These are phyloP conservation scores for Aproaerema taeniolella DNA, from an alignment of 2,888 invertebrate species.

Conservation along the genomic window DNA sequence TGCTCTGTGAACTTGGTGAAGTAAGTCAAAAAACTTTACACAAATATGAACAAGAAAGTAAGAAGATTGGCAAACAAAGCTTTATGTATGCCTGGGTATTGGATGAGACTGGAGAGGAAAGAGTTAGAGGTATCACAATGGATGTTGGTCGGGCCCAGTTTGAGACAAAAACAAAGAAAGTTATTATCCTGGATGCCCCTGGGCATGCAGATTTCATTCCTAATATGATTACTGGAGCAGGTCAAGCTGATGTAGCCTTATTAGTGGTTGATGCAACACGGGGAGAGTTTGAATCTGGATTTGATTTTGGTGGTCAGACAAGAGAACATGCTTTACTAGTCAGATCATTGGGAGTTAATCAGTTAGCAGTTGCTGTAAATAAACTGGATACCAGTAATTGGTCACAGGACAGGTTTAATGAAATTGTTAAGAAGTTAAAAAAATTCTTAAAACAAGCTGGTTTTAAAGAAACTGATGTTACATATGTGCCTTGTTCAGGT, in stretches of 20 bases:
- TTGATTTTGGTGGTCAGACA: slow-evolving; percentile 98
- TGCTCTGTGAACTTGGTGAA: slow-evolving; percentile 91
- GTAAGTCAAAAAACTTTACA: slow-evolving; percentile 93
- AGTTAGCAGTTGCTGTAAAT: slow-evolving; percentile 96
- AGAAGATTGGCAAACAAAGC: slow-evolving; percentile 97
- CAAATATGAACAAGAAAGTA: slow-evolving; percentile 98
- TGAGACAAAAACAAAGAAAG: slow-evolving; percentile 89
- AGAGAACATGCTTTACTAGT: slow-evolving; percentile 97
- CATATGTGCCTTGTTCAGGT: slow-evolving; percentile 96
- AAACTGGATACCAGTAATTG: slow-evolving; percentile 98
- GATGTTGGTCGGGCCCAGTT: slow-evolving; percentile 96
- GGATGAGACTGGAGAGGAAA: slow-evolving; percentile 98
- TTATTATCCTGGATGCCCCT: slow-evolving; percentile 96
- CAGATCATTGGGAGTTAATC: slow-evolving; percentile 91
- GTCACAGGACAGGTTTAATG: slow-evolving; percentile 93
- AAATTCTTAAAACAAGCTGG: slow-evolving; percentile 93
- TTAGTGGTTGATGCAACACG: slow-evolving; percentile 96
- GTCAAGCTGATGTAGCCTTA: slow-evolving; percentile 98
- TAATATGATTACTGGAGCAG: slow-evolving; percentile 99
- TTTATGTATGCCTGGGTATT: slow-evolving; percentile 99
- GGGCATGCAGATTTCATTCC: slow-evolving; percentile 99
- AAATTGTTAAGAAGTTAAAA: slow-evolving; percentile 90
- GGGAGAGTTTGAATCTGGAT: slow-evolving; percentile 99
- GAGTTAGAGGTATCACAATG: slow-evolving; percentile 98
- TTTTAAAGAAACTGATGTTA: slow-evolving; percentile 90